Conservation (phyloP, 2,888 invertebrate genomes). For the Spodoptera picta region DNA sequence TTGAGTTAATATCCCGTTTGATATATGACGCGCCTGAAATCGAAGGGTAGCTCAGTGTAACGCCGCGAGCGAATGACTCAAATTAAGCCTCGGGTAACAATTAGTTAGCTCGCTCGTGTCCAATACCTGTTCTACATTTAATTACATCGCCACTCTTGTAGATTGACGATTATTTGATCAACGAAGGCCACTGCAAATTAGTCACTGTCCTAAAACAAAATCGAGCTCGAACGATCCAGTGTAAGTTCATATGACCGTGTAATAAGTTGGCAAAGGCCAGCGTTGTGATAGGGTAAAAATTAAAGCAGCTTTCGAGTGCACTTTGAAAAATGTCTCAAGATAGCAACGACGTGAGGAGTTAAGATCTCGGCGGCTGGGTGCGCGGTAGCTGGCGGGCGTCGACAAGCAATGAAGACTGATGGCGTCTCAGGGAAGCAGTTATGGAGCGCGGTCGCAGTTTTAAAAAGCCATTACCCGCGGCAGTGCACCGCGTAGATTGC, state of each 20-base stretch:
- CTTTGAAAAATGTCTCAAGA: conserved; percentile 77
- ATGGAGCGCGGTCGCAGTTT: conserved; percentile 89
- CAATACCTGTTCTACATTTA: conserved; percentile 55
- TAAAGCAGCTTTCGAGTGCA: conserved; percentile 65
- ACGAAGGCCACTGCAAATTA: conserved; percentile 25
- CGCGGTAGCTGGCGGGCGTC: conserved; percentile 74
- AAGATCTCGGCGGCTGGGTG: conserved; percentile 76
- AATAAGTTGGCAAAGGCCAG: conserved; percentile 42
- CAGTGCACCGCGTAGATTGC: conserved; percentile 86
- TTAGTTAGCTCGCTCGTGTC: conserved; percentile 46
- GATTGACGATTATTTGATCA: conserved; percentile 43
- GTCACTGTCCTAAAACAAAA: conserved; percentile 25
- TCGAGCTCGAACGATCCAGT: conserved; percentile 2
- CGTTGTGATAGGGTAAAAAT: conserved; percentile 63
- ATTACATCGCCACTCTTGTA: conserved; percentile 46
- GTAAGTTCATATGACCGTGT: conserved; percentile 33
- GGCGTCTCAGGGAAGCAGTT: conserved; percentile 87
- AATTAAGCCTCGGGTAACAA: conserved; percentile 64
- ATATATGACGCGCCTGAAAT: conserved; percentile 78
- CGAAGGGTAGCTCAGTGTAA: conserved; percentile 71
- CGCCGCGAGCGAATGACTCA: conserved; percentile 64
- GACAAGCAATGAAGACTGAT: conserved; percentile 89
- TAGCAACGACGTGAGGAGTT: conserved; percentile 79
- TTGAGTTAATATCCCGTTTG: conserved; percentile 84
- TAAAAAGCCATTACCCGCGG: conserved; percentile 88